Percentiles rank a stretch among this genome's conserved stretches.
Evolutionary conservation across 2,888 invertebrate genomes (phyloP).

Genomic region (Pseudococcus jackbeardsleyi): DNA sequence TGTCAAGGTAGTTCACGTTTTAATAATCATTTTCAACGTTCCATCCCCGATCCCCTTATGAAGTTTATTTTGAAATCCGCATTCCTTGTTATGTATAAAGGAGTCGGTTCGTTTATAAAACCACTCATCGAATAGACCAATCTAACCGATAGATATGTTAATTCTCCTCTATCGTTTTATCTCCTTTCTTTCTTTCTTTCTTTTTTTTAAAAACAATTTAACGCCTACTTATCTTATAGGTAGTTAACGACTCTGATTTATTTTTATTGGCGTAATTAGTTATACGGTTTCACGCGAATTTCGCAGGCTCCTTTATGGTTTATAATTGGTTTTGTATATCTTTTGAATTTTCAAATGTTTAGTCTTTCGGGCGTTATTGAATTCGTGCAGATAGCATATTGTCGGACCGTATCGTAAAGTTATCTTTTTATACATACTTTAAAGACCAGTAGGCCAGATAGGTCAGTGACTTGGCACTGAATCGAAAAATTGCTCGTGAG

Average conservation of each 20-base stretch:
- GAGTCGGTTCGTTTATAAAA: conserved; percentile 49
- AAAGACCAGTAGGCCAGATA: conserved; percentile 37
- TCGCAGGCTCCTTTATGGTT: neutral
- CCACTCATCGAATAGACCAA: conserved; percentile 28
- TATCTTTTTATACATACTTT: neutral
- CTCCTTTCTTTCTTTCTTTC: neutral
- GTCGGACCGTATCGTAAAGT: neutral
- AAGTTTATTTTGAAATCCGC: conserved; percentile 40
- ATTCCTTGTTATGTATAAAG: conserved; percentile 18
- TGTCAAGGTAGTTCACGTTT: conserved; percentile 48
- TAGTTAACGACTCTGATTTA: conserved; percentile 34
- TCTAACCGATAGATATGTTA: conserved; percentile 54
- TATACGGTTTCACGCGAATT: conserved; percentile 17
- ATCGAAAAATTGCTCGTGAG: neutral
- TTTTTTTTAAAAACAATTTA: conserved; percentile 13
- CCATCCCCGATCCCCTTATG: conserved; percentile 13
- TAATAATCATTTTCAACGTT: conserved; percentile 41
- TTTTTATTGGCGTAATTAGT: conserved; percentile 36
- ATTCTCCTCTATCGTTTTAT: conserved; percentile 41
- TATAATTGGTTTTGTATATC: neutral
- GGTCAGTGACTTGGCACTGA: conserved; percentile 41
- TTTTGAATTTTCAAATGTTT: neutral
- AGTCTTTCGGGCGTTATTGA: neutral
- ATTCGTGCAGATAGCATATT: neutral
- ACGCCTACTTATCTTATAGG: conserved; percentile 36